Conservation (phyloP, 2,113 vertebrate species). For the Sander lucioperca region DNA sequence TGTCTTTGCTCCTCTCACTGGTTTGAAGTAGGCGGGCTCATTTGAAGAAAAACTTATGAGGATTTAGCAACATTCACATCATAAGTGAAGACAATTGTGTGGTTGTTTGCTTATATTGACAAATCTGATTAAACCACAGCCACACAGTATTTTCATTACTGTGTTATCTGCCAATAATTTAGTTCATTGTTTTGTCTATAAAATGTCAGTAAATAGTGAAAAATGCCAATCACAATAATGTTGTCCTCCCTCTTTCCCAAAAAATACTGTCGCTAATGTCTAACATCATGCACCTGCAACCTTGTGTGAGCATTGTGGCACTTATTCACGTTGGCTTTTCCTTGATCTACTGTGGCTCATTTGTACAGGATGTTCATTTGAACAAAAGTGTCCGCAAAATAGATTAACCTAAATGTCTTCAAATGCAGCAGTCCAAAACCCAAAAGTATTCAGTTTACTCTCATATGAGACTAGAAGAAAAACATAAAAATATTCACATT, state of each 20-base stretch:
- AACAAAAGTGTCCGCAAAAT: neutral
- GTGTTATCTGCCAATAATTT: neutral
- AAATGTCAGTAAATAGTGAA: neutral
- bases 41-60: no score
- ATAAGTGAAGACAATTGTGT: neutral
- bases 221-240: neutral
- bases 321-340: no score
- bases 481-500: neutral
- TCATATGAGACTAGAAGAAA: neutral
- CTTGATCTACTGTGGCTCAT: neutral
- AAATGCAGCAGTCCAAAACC: neutral
- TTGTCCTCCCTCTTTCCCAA: neutral
- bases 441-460: neutral
- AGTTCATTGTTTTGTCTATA: neutral
- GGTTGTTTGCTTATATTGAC: neutral
- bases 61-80: neutral
- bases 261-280: neutral
- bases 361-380: neutral
- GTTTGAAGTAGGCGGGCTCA: neutral
- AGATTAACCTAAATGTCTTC: neutral
- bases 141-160: neutral
- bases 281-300: neutral
- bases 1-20: neutral
- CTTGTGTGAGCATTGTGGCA: neutral
- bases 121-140: neutral